Percentiles rank a stretch among this genome's conserved stretches.
These are phyloP conservation scores for Dasyurus viverrinus DNA, from an alignment of 2,113 vertebrate genomes.

Conservation along the genomic window DNA sequence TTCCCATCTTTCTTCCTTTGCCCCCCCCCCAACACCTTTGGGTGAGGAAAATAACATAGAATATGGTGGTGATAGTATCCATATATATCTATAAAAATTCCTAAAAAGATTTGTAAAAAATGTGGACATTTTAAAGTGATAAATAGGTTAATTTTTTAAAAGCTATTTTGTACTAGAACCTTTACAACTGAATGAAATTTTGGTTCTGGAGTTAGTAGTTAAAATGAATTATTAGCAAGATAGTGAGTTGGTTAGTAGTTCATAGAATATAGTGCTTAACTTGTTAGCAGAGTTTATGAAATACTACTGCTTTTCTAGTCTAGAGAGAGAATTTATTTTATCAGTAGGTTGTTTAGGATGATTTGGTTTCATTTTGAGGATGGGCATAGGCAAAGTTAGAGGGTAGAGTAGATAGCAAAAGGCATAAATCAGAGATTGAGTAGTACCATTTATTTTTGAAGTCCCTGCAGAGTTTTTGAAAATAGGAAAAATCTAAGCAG, in stretches of 20 bases:
- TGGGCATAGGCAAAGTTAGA: not conserved
- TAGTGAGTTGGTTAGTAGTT: not conserved
- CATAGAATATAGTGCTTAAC: not conserved
- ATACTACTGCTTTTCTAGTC: not conserved
- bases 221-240: not conserved
- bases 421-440: not conserved
- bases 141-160: not conserved
- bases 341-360: not conserved
- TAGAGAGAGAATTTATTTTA: not conserved
- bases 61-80: not conserved
- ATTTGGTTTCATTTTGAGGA: not conserved
- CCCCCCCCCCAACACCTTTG: not conserved
- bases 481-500: not conserved
- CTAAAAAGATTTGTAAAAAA: not conserved
- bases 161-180: not conserved
- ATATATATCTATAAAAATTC: not conserved
- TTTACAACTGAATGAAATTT: not conserved
- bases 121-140: not conserved
- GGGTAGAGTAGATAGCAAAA: not conserved
- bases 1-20: not conserved
- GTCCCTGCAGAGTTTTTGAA: not conserved
- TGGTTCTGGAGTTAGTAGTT: not conserved
- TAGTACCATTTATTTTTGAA: not conserved
- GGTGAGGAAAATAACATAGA: not conserved
- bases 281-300: not conserved